Evolutionary conservation across 1,140 invertebrate species (phyloP), one percentile per base, ranked within the genome.

Genomic region (Brachionus rotundiformis): DNA sequence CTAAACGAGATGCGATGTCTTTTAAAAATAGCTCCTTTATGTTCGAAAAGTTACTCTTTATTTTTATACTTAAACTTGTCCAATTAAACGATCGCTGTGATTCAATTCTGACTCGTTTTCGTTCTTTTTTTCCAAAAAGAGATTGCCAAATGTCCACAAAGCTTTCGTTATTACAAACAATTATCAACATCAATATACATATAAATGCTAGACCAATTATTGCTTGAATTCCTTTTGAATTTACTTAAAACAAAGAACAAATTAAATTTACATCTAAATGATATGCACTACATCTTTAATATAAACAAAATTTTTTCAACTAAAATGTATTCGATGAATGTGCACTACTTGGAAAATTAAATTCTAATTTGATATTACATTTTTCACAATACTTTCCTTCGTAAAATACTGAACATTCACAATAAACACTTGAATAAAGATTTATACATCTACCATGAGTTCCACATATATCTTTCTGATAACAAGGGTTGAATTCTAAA

Each of bases 401-500:
- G 25, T 59, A 79, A 41, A 79, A 63, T 25, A 59, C 7, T 23
- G 76, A 59, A 63, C 76, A 79, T 23, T 79, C 76, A 39, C 76
- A 79, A 39, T 54, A 54, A 59, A 59, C 16, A 39, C n/a, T 31
- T 25, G n/a, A 59, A 39, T 27, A 59, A 11, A 79, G 36, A 79
- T 79, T 79, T 16, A 79, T 16, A 79, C 76, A 79, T 54, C 25
- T 31, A 1, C 76, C 76, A 59, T 79, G 31, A 11, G 23, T 0
- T 16, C 76, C 76, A 41, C 76, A 79, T 41, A 79, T 33, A 63
- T 79, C 36, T 19, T 59, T 63, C 36, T 59, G 19, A 8, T 36
- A 79, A 79, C 76, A 79, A n/a, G 76, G 76, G 10, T 79, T 79
- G 16, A 79, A 79, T 27, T 77, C 73, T 77, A n/a, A 75, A 41